Evolutionary conservation across 2,888 invertebrate species (phyloP), one percentile per base, ranked within the genome.

Genomic region (Oeneis ivallda): DNA sequence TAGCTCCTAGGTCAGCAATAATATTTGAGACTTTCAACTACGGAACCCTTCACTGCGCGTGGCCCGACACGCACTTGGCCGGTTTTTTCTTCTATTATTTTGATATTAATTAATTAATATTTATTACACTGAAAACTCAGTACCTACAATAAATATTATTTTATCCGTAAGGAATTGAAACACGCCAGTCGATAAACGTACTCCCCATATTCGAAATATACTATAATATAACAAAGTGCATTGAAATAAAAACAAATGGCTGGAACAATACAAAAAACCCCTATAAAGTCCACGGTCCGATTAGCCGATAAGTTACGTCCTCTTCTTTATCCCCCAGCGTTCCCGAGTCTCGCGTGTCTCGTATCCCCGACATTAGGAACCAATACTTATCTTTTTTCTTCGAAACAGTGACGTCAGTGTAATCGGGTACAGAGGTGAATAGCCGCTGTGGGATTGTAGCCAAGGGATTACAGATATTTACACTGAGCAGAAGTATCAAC

Each of bases 371-470:
- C 79, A 84, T 86, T 85, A 84, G 79, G 74, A 82, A 78, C 76
- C 79, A 80, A 85, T 85, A 86, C 85, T 83, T 84, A 83, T 86
- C 80, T 83, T 85, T 85, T 84, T 84, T 79, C 79, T 78, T 75
- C 72, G 74, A 78, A 75, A 74, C 79, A 77, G 74, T 82, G 85
- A 85, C 83, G 81, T 81, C 82, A 86, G 86, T 85, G 85, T 86
- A 86, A 86, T 85, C 75, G 78, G 80, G 79, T 81, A 81, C 76
- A 78, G 72, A 76, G 74, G 76, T 71, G 79, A 85, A 87, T 82
- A 80, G 80, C 74, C 77, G 78, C 70, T 82, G 65, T 64, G 85
- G 85, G 86, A 83, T 75, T 69, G 41, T 11, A 50, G 53, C 17
- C 19, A 7, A 37, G 65, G 73, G 67, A 26, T 26, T 72, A 72